Percentiles rank a stretch among this genome's conserved stretches.
These are phyloP conservation scores for Enteromius treurensis DNA, from an alignment of 2,797 vertebrate species.

Conservation along the genomic window DNA sequence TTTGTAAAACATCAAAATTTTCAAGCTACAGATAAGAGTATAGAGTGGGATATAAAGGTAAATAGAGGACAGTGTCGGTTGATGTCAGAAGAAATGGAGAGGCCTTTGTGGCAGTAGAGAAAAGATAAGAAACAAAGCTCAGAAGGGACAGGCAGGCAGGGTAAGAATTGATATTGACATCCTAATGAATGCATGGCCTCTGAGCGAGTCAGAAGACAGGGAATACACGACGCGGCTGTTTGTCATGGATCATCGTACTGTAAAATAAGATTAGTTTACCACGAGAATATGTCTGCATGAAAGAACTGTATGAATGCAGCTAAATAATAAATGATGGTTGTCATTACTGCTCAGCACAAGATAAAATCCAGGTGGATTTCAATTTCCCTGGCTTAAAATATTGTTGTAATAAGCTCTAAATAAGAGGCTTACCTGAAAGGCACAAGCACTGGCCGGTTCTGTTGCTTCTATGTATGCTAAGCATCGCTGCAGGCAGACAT, in stretches of 20 bases:
- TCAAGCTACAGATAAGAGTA: background rate
- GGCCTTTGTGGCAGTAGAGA: background rate
- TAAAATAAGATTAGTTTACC: conserved; percentile 6
- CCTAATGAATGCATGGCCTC: background rate
- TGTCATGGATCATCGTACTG: background rate
- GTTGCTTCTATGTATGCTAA: background rate
- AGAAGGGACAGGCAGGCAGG: background rate
- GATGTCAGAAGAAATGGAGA: background rate
- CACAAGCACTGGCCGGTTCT: background rate
- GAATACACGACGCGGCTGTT: background rate
- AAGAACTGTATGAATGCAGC: background rate
- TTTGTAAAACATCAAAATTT: background rate
- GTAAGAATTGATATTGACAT: background rate
- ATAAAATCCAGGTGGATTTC: conserved; percentile 5
- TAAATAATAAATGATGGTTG: conserved; percentile 12
- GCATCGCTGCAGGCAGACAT: background rate
- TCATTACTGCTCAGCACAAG: background rate
- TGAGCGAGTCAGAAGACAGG: background rate
- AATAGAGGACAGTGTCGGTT: background rate
- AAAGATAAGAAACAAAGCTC: background rate
- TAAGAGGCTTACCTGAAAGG: background rate
- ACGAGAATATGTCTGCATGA: background rate
- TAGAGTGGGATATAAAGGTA: background rate
- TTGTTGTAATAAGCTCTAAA: background rate
- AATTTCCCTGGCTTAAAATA: background rate